Base-by-base conservation (phyloP, 2,888 invertebrate species). In the Automeris io region DNA sequence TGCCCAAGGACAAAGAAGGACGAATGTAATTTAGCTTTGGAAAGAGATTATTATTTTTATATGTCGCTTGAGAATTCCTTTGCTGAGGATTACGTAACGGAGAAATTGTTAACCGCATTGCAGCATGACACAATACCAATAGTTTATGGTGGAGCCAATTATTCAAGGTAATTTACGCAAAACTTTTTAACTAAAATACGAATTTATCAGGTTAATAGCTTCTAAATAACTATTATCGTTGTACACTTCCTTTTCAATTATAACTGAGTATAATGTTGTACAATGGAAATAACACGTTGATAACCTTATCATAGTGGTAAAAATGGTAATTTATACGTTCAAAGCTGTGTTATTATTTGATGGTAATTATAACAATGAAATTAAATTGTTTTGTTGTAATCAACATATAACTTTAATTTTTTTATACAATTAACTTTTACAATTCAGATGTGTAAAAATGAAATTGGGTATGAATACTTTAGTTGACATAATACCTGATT, bases 51-150 rank as follows among this genome's bases (percentile, higher is more conserved):
- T 68, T 92, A 89, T 61, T 94, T 93, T 61, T 93, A 93, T 58
- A 67, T 93, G 45, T 77, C 90, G 0, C 91, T 93, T 55, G 93
- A 94, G 71, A 93, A 93, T 66, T 91, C 92, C 2, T 89, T 92
- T 49, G 91, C 91, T 52, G 78, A 77, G 34, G 85, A 85, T 48
- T 85, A 83, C 32, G 76, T 83, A 2, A 81, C 85, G 0, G 85
- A 85, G 60, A 93, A 93, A 62, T 74, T 93, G 48, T 89, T 90
- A 59, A 87, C 86, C 31, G 79, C 88, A 9, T 49, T 88, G 41
- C 85, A 90, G 51, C 87, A 90, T 63, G 75, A 90, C 57, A 77
- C 90, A 5, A 77, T 93, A 6, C 92, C 92, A 1, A 88, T 93
- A 19, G 91, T 91, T 2, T 91, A 89, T 71, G 92, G 92, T 2